Percentiles rank a stretch among this genome's conserved stretches.
These are phyloP conservation scores for Bradypodion pumilum DNA, from an alignment of 2,797 vertebrate species.

Conservation along the genomic window DNA sequence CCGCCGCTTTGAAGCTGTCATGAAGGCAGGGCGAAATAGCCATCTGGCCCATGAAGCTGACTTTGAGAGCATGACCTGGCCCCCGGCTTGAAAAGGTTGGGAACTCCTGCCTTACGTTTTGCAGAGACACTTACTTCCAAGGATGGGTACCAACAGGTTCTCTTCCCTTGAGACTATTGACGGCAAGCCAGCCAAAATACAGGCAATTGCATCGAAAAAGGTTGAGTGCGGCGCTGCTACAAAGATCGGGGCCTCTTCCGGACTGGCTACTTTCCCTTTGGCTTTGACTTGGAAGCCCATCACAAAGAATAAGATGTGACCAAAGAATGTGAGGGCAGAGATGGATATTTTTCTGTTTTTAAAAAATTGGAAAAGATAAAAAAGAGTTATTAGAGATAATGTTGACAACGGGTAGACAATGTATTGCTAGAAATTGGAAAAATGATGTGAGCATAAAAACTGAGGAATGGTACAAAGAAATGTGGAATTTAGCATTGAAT, in stretches of 20 bases:
- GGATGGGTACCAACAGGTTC: slow-evolving; percentile 85
- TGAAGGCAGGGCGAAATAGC: too few species aligned
- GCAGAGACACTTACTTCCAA: slow-evolving; percentile 87
- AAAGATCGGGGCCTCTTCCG: slow-evolving; percentile 87
- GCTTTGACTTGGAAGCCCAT: slow-evolving; percentile 92
- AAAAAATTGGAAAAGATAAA: not conserved
- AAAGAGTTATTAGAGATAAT: too few species aligned
- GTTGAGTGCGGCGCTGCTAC: slow-evolving; percentile 93
- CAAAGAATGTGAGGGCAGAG: slow-evolving; percentile 78
- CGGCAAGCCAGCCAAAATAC: slow-evolving; percentile 87
- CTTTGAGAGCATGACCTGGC: too few species aligned
- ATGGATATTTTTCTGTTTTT: slow-evolving; percentile 72
- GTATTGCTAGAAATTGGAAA: too few species aligned
- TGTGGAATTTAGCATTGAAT: too few species aligned
- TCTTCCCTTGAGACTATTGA: slow-evolving; percentile 91
- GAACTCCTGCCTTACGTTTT: too few species aligned
- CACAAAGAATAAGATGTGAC: slow-evolving; percentile 80
- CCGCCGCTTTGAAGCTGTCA: too few species aligned
- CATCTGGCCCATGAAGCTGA: too few species aligned
- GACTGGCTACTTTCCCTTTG: slow-evolving; percentile 82
- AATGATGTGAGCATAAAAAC: too few species aligned
- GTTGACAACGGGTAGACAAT: too few species aligned
- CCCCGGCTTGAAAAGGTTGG: too few species aligned
- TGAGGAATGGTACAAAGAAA: too few species aligned
- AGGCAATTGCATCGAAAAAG: slow-evolving; percentile 92